phyloP scores from a whole-genome alignment of 2,113 vertebrate genomes.

The Myodes glareolus region DNA sequence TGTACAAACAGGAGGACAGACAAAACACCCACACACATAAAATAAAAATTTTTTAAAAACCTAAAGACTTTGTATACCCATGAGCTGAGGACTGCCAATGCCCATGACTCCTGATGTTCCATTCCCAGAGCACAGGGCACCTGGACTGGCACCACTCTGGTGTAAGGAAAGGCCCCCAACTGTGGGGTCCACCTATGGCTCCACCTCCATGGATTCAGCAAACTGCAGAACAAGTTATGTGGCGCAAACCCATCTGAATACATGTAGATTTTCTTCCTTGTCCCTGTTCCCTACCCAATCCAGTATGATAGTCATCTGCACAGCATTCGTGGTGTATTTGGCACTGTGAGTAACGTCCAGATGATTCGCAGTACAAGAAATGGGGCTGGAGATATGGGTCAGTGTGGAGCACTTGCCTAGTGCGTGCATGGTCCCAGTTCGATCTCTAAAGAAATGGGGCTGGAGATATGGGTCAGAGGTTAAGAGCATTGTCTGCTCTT shows the following conservation, averaged over 20 bases:
- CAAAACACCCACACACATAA: background rate
- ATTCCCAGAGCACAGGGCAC: background rate
- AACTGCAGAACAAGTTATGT: background rate
- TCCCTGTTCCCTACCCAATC: background rate
- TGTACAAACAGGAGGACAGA: background rate
- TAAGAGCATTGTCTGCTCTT: too few relatives aligned
- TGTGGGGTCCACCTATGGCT: background rate
- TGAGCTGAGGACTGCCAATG: background rate
- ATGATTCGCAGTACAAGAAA: background rate
- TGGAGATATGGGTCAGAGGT: background rate
- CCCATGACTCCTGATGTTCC: background rate
- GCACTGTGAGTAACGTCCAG: background rate
- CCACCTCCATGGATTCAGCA: background rate
- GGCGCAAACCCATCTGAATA: background rate
- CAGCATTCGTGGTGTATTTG: background rate
- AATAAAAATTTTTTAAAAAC: background rate
- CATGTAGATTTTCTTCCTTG: too few relatives aligned
- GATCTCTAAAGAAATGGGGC: background rate
- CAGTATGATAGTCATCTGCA: background rate
- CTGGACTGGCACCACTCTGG: background rate
- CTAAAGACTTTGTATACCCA: background rate
- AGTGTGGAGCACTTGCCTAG: background rate
- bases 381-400: background rate
- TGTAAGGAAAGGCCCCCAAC: background rate
- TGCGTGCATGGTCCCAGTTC: background rate